phyloP scores from a whole-genome alignment of 2,113 vertebrate species.

The Chauna torquata region DNA sequence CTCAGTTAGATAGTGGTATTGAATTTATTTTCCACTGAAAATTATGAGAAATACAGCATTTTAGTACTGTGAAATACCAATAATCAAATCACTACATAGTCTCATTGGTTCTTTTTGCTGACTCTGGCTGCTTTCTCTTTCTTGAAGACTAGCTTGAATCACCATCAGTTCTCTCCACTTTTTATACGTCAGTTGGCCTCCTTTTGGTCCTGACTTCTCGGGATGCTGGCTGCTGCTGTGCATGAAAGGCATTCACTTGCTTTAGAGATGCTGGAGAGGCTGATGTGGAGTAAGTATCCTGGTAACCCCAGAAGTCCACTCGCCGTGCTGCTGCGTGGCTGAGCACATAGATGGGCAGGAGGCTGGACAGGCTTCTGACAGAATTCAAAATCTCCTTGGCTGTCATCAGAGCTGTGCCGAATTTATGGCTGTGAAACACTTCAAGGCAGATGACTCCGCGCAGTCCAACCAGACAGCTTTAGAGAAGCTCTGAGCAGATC shows the following conservation, averaged over 20 bases:
- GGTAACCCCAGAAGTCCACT: background rate
- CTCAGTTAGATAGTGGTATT: background rate
- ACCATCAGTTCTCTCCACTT: background rate
- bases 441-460: background rate
- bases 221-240: background rate
- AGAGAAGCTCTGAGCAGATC: background rate
- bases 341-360: background rate
- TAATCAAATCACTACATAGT: fast-evolving
- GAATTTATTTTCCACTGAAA: background rate
- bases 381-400: background rate
- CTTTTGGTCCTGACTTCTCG: background rate
- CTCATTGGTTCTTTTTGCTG: background rate
- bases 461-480: background rate
- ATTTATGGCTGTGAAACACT: background rate
- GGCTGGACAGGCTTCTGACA: background rate
- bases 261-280: background rate
- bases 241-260: background rate
- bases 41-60: background rate
- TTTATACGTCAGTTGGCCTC: fast-evolving
- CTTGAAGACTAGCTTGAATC: background rate
- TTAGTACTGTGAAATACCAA: background rate
- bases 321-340: background rate
- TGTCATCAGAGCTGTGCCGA: background rate
- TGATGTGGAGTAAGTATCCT: fast-evolving
- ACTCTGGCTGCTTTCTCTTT: background rate